Base-by-base conservation (phyloP, 2,113 vertebrate species). In the Oreochromis niloticus region DNA sequence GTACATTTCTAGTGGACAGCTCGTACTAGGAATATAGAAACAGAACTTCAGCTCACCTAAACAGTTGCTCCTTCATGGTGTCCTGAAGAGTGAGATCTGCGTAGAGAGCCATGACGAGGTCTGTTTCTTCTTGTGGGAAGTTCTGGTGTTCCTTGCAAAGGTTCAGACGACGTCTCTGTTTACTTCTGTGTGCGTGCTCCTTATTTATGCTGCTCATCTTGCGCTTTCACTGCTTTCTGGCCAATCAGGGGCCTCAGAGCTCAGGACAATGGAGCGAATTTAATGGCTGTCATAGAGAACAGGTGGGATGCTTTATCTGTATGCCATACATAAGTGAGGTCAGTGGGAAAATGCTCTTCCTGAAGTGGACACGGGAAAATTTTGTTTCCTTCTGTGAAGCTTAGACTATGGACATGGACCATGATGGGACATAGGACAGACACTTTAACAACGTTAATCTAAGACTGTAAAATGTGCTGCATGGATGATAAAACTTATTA, bases 291-390 rank as follows among this genome's bases (percentile, higher is more conserved):
- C 94, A 91, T 68, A 88, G 22, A 89, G 89, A 93, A 95, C 93
- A 96, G 96, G 95, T 96, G 95, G 96, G 92, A 93, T 88, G 92
- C 89, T 94, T 90, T 92, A 85, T 90, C 88, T 93, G 61, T 16
- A 80, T 88, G 89, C 80, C 94, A 88, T 88, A 80, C 91, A 91
- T 91, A 91, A 93, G 54, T 5, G 66, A 91, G 94, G 91, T 95
- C 93, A 93, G 89, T 95, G 96, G 94, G 95, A 96, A 96, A 95
- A 84, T 93, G 75, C 55, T 91, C 54, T 56, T 87, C 87, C 90
- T 79, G 80, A 89, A 82, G 91, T 90, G 63, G 87, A 93, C 93
- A 94, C 57, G 83, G 88, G 86, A 88, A 88, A 71, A 61, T 87
- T 55, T 78, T 16, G 36, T 75, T 66, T 73, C 80, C 66, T 34